These are phyloP conservation scores for Apamea sordens DNA, from an alignment of 2,888 invertebrate genomes.

Conservation along the genomic window DNA sequence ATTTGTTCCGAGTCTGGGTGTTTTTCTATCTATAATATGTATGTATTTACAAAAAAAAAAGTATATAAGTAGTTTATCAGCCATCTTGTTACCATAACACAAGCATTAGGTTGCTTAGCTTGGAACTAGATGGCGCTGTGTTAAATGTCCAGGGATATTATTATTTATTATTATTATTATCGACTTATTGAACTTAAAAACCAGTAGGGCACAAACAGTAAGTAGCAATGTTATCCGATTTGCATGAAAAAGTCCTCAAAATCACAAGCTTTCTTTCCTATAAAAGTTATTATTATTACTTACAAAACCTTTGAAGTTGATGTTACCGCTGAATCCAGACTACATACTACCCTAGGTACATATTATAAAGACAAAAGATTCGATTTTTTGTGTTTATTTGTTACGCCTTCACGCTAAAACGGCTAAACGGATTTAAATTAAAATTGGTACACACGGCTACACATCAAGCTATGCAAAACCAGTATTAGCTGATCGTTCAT, in stretches of 20 bases:
- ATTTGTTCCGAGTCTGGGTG: too few species aligned
- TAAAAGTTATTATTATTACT: slow-evolving; percentile 43
- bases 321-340: slow-evolving; percentile 26
- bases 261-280: slow-evolving; percentile 38
- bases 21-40: too few species aligned
- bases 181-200: not conserved
- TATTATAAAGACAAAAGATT: not conserved
- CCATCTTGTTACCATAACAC: too few species aligned
- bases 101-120: too few species aligned
- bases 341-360: not conserved
- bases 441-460: too few species aligned
- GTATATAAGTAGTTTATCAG: too few species aligned
- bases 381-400: not conserved
- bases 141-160: too few species aligned
- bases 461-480: too few species aligned
- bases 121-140: too few species aligned
- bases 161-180: too few species aligned
- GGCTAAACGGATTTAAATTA: not conserved
- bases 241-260: slow-evolving; percentile 55
- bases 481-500: too few species aligned
- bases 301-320: slow-evolving; percentile 40
- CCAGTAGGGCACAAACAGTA: not conserved
- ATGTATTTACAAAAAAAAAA: too few species aligned
- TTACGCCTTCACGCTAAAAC: not conserved
- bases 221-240: slow-evolving; percentile 34